Conservation (phyloP, 2,113 vertebrate species). For the Ptilorrhoa leucosticta region DNA sequence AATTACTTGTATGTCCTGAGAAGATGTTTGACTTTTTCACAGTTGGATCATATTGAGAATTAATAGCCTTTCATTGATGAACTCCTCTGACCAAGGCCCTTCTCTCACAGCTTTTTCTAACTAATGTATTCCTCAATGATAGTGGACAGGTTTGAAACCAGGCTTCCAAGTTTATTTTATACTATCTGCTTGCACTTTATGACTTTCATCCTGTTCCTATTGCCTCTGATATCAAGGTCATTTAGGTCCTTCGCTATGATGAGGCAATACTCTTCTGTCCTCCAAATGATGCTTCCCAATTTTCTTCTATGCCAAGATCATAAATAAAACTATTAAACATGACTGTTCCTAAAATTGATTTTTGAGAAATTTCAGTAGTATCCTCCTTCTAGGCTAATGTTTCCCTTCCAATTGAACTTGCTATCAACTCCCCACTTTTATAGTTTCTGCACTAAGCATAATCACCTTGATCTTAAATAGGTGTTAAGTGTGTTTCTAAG, state of each 20-base stretch:
- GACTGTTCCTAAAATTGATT: neutral
- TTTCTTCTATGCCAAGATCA: neutral
- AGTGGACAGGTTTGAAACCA: neutral
- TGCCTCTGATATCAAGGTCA: neutral
- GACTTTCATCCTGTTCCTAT: neutral
- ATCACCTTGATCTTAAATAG: neutral
- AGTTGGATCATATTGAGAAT: neutral
- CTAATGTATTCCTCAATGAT: neutral
- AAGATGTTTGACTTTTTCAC: neutral
- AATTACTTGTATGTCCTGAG: neutral
- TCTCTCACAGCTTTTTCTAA: neutral
- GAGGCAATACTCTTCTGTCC: neutral
- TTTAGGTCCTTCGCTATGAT: neutral
- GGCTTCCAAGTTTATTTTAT: neutral
- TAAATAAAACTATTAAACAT: neutral
- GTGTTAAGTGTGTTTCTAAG: neutral
- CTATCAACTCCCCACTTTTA: neutral
- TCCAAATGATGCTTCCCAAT: neutral
- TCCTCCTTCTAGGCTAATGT: neutral
- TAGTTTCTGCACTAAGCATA: neutral
- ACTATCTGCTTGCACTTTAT: neutral
- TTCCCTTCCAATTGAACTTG: neutral
- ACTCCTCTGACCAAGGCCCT: neutral
- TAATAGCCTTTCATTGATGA: neutral
- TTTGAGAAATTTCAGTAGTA: conserved; percentile 3